Evolutionary conservation across 2,797 vertebrate genomes (phyloP), one percentile per base, ranked within the genome.

Genomic region (Anableps anableps): DNA sequence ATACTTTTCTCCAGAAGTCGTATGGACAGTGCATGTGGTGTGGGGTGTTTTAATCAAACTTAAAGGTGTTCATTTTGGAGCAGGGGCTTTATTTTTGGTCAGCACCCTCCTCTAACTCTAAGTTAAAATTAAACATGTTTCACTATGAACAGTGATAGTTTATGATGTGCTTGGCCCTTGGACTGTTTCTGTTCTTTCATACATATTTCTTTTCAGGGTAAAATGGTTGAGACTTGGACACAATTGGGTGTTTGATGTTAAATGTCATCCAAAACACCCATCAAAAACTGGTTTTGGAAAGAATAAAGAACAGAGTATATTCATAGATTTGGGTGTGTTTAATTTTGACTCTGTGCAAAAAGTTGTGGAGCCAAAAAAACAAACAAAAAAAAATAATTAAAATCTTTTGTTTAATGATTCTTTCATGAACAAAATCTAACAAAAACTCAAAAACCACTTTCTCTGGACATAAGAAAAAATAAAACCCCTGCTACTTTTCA

Each of bases 381-480:
- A n/a, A n/a, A n/a, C n/a, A n/a, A n/a, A n/a, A n/a, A n/a, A n/a
- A n/a, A 48, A 45, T 60, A 3, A 60, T 29, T 16, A 1, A 29
- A 31, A 34, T 34, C 0, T 62, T 19, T 34, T 34, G 29, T 62
- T 17, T 34, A 34, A 34, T 34, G 1, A 34, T 62, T 62, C 58
- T 17, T 62, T 6, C 29, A 2, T 31, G 29, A 19, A 55, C 10
- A 53, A 53, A 53, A n/a, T n/a, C n/a, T n/a, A n/a, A n/a, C n/a
- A n/a, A n/a, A n/a, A n/a, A n/a, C n/a, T n/a, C n/a, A 48, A 19
- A 48, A 48, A 29, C 74, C 53, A 83, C 41, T 45, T 62, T 64
- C 36, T 71, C 36, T 66, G 8, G 80, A 70, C 77, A 26, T 23
- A 89, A 83, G 78, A 41, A 51, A 13, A 62, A 11, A 45, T 31